A percentile compares a stretch with the other conserved stretches of the same genome.
phyloP scores from a whole-genome alignment of 2,888 invertebrate species.

The Germaria angustata region DNA sequence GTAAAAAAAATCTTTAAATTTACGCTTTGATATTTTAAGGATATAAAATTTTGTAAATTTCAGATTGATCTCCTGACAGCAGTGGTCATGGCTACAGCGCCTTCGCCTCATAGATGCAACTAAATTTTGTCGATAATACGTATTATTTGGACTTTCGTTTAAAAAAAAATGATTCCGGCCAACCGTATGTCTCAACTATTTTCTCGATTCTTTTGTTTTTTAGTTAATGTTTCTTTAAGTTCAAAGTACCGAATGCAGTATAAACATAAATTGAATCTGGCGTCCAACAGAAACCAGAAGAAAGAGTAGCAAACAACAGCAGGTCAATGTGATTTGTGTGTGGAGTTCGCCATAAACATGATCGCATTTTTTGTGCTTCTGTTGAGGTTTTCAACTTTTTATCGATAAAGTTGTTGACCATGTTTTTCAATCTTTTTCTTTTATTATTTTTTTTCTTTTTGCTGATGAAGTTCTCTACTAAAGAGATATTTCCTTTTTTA shows the following conservation, averaged over 20 bases:
- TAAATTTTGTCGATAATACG: too few relatives aligned
- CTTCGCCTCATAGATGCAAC: too few relatives aligned
- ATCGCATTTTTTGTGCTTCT: slow-evolving; percentile 18
- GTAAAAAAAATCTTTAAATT: too few relatives aligned
- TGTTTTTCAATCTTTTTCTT: slow-evolving; percentile 4
- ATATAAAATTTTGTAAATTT: too few relatives aligned
- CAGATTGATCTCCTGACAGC: too few relatives aligned
- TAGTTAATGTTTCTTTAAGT: slow-evolving; percentile 23
- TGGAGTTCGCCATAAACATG: slow-evolving; percentile 29
- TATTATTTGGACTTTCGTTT: too few relatives aligned
- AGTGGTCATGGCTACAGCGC: too few relatives aligned
- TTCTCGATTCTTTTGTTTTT: neutral
- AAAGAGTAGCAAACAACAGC: slow-evolving; percentile 14
- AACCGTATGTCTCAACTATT: neutral
- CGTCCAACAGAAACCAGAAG: neutral
- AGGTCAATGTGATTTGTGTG: slow-evolving; percentile 23
- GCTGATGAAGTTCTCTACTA: slow-evolving; percentile 26
- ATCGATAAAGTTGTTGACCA: slow-evolving; percentile 59
- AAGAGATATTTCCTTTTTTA: slow-evolving; percentile 36
- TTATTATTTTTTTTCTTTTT: slow-evolving; percentile 3
- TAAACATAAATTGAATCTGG: slow-evolving; percentile 59
- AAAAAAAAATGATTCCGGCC: too few relatives aligned
- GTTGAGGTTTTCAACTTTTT: slow-evolving; percentile 58
- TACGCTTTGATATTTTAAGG: too few relatives aligned
- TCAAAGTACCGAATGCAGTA: slow-evolving; percentile 39